These are phyloP conservation scores for Alexandromys oeconomus DNA, from an alignment of 2,797 vertebrate species.

Conservation along the genomic window DNA sequence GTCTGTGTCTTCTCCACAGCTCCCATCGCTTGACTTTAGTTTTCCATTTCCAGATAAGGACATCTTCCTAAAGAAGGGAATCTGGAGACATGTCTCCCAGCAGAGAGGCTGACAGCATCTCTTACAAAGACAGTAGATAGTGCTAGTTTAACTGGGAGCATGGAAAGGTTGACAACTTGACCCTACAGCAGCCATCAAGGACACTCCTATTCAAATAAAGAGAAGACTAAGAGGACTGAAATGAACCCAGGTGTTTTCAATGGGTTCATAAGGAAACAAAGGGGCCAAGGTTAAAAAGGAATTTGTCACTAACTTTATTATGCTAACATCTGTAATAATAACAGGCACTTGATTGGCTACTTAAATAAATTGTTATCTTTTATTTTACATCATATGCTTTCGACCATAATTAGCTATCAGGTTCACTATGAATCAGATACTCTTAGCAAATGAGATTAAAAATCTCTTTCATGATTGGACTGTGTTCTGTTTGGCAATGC, in stretches of 20 bases:
- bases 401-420: background rate
- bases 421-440: background rate
- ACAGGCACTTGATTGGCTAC: background rate
- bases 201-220: conserved; percentile 9
- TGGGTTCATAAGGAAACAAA: conserved; percentile 21
- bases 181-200: background rate
- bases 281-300: background rate
- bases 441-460: background rate
- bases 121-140: background rate
- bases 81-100: background rate
- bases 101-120: background rate
- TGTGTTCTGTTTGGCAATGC: background rate
- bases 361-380: background rate
- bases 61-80: too few relatives aligned
- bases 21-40: background rate
- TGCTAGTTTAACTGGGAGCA: background rate
- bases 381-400: background rate
- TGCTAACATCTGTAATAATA: background rate
- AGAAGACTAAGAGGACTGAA: background rate
- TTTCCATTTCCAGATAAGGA: background rate
- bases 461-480: background rate
- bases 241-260: background rate
- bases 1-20: background rate
- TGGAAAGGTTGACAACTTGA: background rate
- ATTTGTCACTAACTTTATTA: background rate